Percentiles rank a stretch among this genome's conserved stretches.
phyloP scores from a whole-genome alignment of 2,113 vertebrate genomes.

The Ibidorhyncha struthersii region DNA sequence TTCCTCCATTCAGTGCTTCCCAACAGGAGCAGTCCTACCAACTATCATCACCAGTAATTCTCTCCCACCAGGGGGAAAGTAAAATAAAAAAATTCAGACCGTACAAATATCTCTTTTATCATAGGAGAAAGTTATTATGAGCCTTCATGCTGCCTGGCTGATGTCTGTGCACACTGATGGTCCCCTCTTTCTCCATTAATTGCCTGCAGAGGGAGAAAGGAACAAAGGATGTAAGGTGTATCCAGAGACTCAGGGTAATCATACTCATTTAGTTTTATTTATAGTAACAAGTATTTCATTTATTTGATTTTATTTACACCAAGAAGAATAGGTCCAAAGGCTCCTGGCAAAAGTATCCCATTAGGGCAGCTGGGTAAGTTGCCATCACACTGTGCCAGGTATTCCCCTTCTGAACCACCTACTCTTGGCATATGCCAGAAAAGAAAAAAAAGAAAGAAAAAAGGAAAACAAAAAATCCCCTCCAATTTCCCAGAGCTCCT shows the following conservation, averaged over 20 bases:
- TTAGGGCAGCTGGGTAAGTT: neutral
- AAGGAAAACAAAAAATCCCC: neutral
- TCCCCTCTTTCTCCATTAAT: neutral
- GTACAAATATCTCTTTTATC: slow-evolving; percentile 13
- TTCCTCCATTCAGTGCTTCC: slow-evolving; percentile 16
- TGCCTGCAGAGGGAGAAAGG: neutral
- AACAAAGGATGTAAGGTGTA: neutral
- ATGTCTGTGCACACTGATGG: neutral
- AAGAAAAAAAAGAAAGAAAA: neutral
- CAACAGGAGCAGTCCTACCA: slow-evolving; percentile 24
- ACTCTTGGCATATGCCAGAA: neutral
- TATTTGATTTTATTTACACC: neutral
- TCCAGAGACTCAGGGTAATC: neutral
- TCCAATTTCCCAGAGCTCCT: neutral
- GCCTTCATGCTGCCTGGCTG: neutral
- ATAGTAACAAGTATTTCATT: neutral
- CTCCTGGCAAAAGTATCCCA: neutral
- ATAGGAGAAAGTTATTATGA: neutral
- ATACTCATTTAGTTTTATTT: neutral
- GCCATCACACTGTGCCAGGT: neutral
- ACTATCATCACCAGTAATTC: slow-evolving; percentile 28
- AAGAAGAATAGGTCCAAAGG: neutral
- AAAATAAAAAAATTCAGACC: slow-evolving; percentile 15
- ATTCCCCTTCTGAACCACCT: slow-evolving; percentile 18
- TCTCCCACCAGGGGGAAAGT: slow-evolving; percentile 1